Evolutionary conservation across 2,797 vertebrate species (phyloP).

Genomic region (Oophaga sylvatica): DNA sequence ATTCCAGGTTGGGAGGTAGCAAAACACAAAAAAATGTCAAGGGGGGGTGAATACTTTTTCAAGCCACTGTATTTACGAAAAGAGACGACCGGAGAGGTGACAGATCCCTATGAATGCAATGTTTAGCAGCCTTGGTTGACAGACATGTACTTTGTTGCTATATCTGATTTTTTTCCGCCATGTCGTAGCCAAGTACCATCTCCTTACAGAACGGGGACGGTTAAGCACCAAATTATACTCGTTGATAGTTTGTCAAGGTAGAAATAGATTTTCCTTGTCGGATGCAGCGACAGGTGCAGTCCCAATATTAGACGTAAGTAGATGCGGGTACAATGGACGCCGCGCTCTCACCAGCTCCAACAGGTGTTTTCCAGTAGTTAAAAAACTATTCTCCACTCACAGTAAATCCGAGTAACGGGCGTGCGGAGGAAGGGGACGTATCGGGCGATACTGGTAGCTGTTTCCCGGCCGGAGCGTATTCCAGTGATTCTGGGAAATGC

Average conservation of each 20-base stretch:
- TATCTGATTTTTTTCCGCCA: background rate
- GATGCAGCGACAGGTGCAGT: constrained; percentile 41
- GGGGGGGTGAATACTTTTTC: too few relatives aligned
- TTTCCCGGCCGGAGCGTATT: background rate
- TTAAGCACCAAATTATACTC: constrained; percentile 1
- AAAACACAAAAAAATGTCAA: too few relatives aligned
- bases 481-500: constrained; percentile 20
- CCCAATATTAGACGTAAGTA: constrained; percentile 28
- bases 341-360: constrained; percentile 4
- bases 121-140: background rate
- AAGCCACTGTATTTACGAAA: too few relatives aligned
- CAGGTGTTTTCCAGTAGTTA: constrained; percentile 56
- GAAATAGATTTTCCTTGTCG: constrained; percentile 40
- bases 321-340: background rate
- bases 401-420: background rate
- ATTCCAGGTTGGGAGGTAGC: too few relatives aligned
- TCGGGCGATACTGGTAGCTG: background rate
- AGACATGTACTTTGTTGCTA: background rate
- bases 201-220: background rate
- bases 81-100: background rate
- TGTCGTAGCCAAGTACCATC: background rate
- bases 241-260: constrained; percentile 32
- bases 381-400: background rate
- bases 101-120: background rate
- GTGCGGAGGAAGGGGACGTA: background rate